These are phyloP conservation scores for Coregonus clupeaformis DNA, from an alignment of 2,113 vertebrate species.

Conservation along the genomic window DNA sequence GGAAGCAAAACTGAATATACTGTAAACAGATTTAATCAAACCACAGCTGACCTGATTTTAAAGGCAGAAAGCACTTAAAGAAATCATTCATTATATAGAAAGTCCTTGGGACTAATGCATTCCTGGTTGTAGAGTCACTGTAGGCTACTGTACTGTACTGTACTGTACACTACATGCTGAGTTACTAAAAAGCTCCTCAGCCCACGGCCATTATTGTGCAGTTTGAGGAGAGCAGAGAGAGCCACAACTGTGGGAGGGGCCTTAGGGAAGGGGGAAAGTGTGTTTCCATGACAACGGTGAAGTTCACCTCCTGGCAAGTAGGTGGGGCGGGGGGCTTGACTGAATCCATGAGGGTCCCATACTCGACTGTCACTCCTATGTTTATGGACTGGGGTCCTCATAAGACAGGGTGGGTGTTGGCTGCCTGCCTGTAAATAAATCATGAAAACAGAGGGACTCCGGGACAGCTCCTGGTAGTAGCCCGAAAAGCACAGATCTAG, in stretches of 20 bases:
- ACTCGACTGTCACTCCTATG: background rate
- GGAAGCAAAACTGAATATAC: too few species aligned
- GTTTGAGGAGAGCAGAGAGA: constrained; percentile 53
- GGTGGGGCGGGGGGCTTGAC: constrained; percentile 21
- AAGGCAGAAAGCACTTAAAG: too few species aligned
- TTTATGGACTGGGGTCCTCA: background rate
- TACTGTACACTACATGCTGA: background rate
- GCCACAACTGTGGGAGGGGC: constrained; percentile 26
- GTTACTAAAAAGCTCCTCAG: background rate
- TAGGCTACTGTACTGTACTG: too few species aligned
- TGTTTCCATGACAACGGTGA: constrained; percentile 60
- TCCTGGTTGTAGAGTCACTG: too few species aligned
- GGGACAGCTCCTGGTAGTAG: constrained; percentile 20
- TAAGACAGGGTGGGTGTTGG: constrained; percentile 3
- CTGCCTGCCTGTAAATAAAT: constrained; percentile 61
- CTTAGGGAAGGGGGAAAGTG: constrained; percentile 16
- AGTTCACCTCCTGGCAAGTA: constrained; percentile 57
- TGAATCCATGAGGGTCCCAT: constrained; percentile 10
- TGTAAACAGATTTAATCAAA: too few species aligned
- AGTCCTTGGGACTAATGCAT: too few species aligned
- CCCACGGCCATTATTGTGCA: constrained; percentile 34
- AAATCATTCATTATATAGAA: too few species aligned
- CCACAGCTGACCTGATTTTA: too few species aligned
- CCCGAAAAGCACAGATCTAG: too few species aligned
- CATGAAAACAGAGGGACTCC: constrained; percentile 40